These are phyloP conservation scores for Macrobrachium nipponense DNA, from an alignment of 1,140 invertebrate genomes.

Conservation along the genomic window DNA sequence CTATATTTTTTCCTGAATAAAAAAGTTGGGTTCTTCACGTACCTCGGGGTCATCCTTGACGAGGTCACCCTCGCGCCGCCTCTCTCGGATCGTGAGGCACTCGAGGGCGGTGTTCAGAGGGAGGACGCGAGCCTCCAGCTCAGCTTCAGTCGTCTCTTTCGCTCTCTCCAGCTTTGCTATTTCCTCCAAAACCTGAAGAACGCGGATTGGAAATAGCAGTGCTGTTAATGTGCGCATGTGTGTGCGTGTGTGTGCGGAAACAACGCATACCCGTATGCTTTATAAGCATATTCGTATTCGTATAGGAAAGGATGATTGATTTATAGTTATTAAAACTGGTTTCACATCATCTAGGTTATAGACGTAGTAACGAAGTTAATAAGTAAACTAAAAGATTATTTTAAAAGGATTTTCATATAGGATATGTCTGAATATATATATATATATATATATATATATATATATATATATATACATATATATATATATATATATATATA, in stretches of 20 bases:
- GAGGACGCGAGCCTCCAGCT: constrained; percentile 14
- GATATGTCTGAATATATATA: neutral
- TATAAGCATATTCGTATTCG: too few relatives aligned
- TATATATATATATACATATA: neutral
- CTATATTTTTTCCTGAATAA: neutral
- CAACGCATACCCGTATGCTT: too few relatives aligned
- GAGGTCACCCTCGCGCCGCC: constrained; percentile 42
- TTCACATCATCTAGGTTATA: too few relatives aligned
- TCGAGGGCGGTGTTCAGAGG: constrained; percentile 42
- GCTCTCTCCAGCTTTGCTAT: constrained; percentile 38
- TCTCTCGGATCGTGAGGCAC: constrained; percentile 45
- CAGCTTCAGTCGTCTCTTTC: constrained; percentile 36
- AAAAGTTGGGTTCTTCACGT: neutral
- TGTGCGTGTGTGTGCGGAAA: too few relatives aligned
- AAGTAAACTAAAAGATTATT: too few relatives aligned
- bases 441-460: neutral
- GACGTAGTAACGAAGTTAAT: too few relatives aligned
- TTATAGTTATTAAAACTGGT: too few relatives aligned
- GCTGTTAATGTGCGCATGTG: neutral
- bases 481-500: too few relatives aligned
- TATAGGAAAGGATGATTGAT: too few relatives aligned
- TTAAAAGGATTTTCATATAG: too few relatives aligned
- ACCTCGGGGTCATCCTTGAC: constrained; percentile 47
- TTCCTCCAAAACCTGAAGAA: constrained; percentile 32
- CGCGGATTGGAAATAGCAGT: neutral